Evolutionary conservation across 2,797 vertebrate species (phyloP).

Genomic region (Anguilla megastoma): DNA sequence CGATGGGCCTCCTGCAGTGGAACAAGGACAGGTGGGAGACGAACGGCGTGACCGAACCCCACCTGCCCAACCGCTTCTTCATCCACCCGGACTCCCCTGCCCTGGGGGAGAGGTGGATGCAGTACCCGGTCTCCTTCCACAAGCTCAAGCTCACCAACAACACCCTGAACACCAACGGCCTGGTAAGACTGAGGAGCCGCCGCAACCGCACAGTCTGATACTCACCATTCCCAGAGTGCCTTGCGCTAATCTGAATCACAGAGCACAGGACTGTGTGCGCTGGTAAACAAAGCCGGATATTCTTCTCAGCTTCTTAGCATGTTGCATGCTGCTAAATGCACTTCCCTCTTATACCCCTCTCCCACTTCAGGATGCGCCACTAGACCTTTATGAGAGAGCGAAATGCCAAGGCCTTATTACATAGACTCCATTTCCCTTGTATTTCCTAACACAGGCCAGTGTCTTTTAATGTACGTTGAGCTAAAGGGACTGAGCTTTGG

Average conservation of each 20-base stretch:
- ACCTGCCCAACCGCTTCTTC: conserved; percentile 51
- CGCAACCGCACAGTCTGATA: not conserved
- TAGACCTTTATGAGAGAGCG: not conserved
- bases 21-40: conserved; percentile 50
- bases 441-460: not conserved
- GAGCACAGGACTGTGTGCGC: not conserved
- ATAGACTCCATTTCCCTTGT: not conserved
- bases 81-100: conserved; percentile 55
- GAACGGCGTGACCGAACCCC: conserved; percentile 46
- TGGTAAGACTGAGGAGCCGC: conserved; percentile 39
- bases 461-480: not conserved
- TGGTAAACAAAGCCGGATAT: not conserved
- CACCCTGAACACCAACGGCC: conserved; percentile 49
- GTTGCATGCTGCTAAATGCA: not conserved
- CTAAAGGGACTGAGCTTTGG: not conserved
- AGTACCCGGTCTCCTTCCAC: conserved; percentile 58
- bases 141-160: conserved; percentile 60
- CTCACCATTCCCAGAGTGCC: not conserved
- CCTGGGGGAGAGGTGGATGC: conserved; percentile 49
- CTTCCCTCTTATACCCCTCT: not conserved
- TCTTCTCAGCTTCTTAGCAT: not conserved
- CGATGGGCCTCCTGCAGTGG: conserved; percentile 37
- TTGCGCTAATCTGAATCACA: not conserved
- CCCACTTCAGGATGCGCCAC: not conserved
- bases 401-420: not conserved